These are phyloP conservation scores for Hyaena hyaena DNA, from an alignment of 2,113 vertebrate genomes.

Conservation along the genomic window DNA sequence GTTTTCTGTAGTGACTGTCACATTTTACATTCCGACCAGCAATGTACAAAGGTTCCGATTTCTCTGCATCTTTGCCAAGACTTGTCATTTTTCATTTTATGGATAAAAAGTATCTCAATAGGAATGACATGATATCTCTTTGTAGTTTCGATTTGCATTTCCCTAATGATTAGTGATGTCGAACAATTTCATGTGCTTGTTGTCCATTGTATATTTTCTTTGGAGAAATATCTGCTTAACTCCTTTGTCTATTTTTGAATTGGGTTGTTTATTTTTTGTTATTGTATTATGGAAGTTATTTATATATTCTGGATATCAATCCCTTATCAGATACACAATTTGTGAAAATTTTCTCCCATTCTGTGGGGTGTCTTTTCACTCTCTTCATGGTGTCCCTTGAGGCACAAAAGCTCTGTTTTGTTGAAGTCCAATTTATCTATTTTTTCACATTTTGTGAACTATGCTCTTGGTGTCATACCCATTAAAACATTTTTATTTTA, in stretches of 20 bases:
- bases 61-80: neutral
- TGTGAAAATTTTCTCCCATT: neutral
- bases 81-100: neutral
- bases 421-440: neutral
- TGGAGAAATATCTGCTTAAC: neutral
- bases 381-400: neutral
- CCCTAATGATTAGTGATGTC: neutral
- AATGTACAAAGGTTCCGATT: neutral
- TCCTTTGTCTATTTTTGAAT: neutral
- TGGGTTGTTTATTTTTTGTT: neutral
- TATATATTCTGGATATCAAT: neutral
- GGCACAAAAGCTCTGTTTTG: neutral
- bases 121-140: neutral
- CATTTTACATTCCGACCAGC: no score
- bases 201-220: neutral
- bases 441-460: neutral
- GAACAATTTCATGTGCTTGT: neutral
- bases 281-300: neutral
- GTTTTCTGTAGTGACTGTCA: neutral
- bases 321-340: neutral
- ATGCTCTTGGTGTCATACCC: neutral
- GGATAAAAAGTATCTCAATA: neutral
- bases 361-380: neutral
- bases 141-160: neutral
- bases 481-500: neutral